phyloP scores from a whole-genome alignment of 2,113 vertebrate genomes.

The Pandion haliaetus region DNA sequence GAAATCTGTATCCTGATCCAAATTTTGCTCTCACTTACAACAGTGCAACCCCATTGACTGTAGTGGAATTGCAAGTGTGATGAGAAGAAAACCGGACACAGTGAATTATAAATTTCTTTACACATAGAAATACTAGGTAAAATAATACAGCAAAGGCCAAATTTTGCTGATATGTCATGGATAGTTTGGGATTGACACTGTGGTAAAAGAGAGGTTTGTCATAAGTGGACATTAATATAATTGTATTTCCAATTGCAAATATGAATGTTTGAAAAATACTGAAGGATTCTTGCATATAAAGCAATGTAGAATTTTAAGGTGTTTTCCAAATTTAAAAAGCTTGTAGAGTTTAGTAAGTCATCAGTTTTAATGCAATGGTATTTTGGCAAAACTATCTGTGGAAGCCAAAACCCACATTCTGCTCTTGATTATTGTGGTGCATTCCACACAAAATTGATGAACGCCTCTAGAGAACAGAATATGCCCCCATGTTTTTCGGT shows the following conservation, averaged over 20 bases:
- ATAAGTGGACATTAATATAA: not conserved
- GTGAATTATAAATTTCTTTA: not conserved
- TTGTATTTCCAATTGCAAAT: not conserved
- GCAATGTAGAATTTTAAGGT: not conserved
- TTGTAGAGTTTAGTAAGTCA: not conserved
- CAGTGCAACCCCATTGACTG: not conserved
- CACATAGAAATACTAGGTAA: not conserved
- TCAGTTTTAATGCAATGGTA: not conserved
- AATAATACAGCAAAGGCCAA: not conserved
- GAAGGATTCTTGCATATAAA: not conserved
- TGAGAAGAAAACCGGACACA: not conserved
- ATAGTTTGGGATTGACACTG: not conserved
- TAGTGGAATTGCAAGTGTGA: not conserved
- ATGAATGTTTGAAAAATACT: not conserved
- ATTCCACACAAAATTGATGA: not conserved
- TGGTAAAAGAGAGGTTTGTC: not conserved
- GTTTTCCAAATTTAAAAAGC: not conserved
- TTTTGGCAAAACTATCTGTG: not conserved
- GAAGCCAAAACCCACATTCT: not conserved
- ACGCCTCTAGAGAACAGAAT: not conserved
- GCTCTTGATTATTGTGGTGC: not conserved
- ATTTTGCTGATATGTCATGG: not conserved
- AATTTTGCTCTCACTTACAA: conserved; percentile 9
- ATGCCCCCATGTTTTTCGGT: not conserved
- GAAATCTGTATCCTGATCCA: conserved; percentile 51